Conservation (phyloP, 2,888 invertebrate genomes). For the Protonemura montana region DNA sequence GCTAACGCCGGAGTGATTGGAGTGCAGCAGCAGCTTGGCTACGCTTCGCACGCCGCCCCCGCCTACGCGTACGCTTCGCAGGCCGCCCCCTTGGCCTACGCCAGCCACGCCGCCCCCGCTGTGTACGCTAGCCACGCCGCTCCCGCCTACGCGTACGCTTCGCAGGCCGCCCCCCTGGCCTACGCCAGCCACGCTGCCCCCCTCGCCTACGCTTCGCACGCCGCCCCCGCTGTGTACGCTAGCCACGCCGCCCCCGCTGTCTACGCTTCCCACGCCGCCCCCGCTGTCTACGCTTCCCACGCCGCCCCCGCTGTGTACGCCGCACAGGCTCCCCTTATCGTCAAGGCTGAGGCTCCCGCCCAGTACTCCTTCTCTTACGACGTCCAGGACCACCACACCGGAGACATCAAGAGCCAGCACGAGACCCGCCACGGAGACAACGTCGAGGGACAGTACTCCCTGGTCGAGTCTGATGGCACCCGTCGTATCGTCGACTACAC, state of each 20-base stretch:
- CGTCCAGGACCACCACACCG: slow-evolving; percentile 42
- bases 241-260: slow-evolving; percentile 38
- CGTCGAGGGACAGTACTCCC: slow-evolving; percentile 40
- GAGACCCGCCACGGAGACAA: slow-evolving; percentile 43
- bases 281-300: slow-evolving; percentile 35
- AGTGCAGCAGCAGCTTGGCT: slow-evolving; percentile 37
- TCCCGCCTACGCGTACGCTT: slow-evolving; percentile 42
- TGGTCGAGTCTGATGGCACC: slow-evolving; percentile 44
- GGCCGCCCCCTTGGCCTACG: slow-evolving; percentile 46
- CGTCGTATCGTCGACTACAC: slow-evolving; percentile 44
- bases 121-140: slow-evolving; percentile 43
- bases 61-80: slow-evolving; percentile 44
- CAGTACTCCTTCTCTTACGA: slow-evolving; percentile 42
- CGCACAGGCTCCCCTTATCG: slow-evolving; percentile 21
- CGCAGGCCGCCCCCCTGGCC: slow-evolving; percentile 43
- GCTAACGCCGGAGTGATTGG: slow-evolving; percentile 47
- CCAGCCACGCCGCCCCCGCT: slow-evolving; percentile 46
- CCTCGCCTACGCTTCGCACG: slow-evolving; percentile 13
- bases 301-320: slow-evolving; percentile 35
- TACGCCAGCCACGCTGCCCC: slow-evolving; percentile 40
- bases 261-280: slow-evolving; percentile 38
- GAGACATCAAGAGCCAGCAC: slow-evolving; percentile 44
- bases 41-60: slow-evolving; percentile 42
- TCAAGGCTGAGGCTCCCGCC: slow-evolving; percentile 42
- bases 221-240: slow-evolving; percentile 31